Base-by-base conservation (phyloP, 1,140 invertebrate genomes). In the Drosophila pseudoananassae region DNA sequence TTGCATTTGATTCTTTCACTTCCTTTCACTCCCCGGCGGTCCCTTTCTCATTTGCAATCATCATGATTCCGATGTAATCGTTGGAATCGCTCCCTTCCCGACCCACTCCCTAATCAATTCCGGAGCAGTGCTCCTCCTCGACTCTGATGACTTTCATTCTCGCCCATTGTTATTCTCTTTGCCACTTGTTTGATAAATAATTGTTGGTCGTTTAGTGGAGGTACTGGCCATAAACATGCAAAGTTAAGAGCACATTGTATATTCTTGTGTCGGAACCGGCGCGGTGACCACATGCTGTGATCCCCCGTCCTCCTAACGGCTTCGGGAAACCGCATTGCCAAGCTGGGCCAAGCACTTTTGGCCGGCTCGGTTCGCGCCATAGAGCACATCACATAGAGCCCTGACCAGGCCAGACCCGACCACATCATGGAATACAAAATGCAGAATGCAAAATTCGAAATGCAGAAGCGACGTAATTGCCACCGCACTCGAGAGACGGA, bases 391-490 rank as follows among this genome's bases (percentile, higher is more conserved):
- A 4, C 38, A 12, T 43, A 23, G n/a, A 7, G 55, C 54, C n/a
- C 65, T 82, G 78, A 83, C 20, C 17, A 20, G 17, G 1, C 17
- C 17, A 20, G 17, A 1, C 17, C 20, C 2, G 20, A 20, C 79
- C 80, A 83, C 78, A 83, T 83, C 76, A 82, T 82, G 71, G 82
- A 82, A 78, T 78, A 63, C 60, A 43, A 80, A 82, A 77, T 58
- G 55, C 25, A 14, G 51, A 66, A 51, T 82, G 70, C 57, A 29
- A 69, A 71, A 49, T 71, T 51, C 68, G 73, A 83, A 83, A 82
- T 76, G 75, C 80, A 83, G 77, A 82, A 76, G 65, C 78, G 51
- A 46, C 71, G 71, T 83, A 83, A 82, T 83, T 82, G 79, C 80
- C 80, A 78, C 70, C 54, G 66, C 80, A 69, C 53, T 59, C 56